Evolutionary conservation across 1,140 invertebrate genomes (phyloP).

Genomic region (Calephelis nemesis): DNA sequence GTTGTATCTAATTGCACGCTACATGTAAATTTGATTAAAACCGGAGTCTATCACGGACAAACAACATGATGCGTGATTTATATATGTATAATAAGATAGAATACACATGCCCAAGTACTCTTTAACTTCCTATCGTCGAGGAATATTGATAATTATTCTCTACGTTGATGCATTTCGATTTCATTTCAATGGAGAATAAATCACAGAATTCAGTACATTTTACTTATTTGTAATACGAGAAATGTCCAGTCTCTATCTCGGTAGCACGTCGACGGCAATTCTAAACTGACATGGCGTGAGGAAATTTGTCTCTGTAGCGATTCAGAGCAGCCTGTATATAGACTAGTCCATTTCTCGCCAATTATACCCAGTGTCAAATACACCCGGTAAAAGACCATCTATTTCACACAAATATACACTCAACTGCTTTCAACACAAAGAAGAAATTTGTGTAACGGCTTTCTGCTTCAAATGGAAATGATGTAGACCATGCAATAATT

Average conservation of each 20-base stretch:
- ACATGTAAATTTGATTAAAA: too few relatives aligned
- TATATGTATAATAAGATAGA: too few relatives aligned
- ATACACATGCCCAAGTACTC: too few relatives aligned
- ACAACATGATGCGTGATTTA: too few relatives aligned
- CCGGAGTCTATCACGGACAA: too few relatives aligned
- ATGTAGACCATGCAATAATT: constrained; percentile 38
- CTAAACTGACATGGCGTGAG: constrained; percentile 27
- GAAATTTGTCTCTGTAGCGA: constrained; percentile 22
- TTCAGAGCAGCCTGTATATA: constrained; percentile 43
- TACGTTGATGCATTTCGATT: neutral
- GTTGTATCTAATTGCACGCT: too few relatives aligned
- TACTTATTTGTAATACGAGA: constrained; percentile 23
- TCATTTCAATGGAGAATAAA: constrained; percentile 8
- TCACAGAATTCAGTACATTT: constrained; percentile 13
- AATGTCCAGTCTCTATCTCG: constrained; percentile 21
- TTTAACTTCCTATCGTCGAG: too few relatives aligned
- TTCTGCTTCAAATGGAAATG: constrained; percentile 42
- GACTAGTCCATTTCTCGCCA: constrained; percentile 51
- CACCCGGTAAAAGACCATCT: constrained; percentile 24
- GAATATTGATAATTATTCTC: neutral
- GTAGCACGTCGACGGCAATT: constrained; percentile 17
- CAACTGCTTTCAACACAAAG: constrained; percentile 29
- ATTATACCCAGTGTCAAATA: constrained; percentile 49
- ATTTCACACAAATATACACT: constrained; percentile 34
- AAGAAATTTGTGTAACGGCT: constrained; percentile 24